phyloP scores from a whole-genome alignment of 2,797 vertebrate species.

The Neoniphon sammara region DNA sequence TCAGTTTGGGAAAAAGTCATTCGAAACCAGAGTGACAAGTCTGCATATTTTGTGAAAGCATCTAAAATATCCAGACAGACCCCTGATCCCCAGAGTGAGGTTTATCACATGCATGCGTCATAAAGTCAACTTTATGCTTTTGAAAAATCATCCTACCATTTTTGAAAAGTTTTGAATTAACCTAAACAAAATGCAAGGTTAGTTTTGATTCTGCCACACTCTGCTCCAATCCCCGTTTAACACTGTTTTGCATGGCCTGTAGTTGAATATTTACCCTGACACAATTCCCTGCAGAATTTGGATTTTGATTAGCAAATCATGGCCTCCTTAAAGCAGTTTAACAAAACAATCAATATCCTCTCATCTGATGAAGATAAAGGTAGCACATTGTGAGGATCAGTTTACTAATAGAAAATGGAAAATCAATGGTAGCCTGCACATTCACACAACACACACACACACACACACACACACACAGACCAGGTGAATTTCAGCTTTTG shows the following conservation, averaged over 20 bases:
- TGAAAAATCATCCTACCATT: not conserved
- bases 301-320: conserved; percentile 74
- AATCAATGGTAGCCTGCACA: conserved; percentile 58
- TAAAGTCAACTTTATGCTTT: not conserved
- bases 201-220: conserved; percentile 28
- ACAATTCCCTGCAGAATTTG: conserved; percentile 55
- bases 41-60: not conserved
- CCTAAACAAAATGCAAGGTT: conserved; percentile 43
- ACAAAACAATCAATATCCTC: conserved; percentile 72
- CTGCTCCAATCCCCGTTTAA: conserved; percentile 37
- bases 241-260: conserved; percentile 53
- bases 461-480: not conserved
- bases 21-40: not conserved
- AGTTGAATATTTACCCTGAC: conserved; percentile 62
- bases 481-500: conserved; percentile 34
- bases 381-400: conserved; percentile 62
- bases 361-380: conserved; percentile 47
- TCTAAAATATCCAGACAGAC: not conserved
- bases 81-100: not conserved
- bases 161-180: conserved; percentile 9
- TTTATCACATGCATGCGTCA: not conserved
- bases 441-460: not conserved
- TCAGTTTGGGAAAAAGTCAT: not conserved
- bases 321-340: conserved; percentile 63
- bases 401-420: conserved; percentile 74